These are phyloP conservation scores for Bellardia bayeri DNA, from an alignment of 2,888 invertebrate species.

Conservation along the genomic window DNA sequence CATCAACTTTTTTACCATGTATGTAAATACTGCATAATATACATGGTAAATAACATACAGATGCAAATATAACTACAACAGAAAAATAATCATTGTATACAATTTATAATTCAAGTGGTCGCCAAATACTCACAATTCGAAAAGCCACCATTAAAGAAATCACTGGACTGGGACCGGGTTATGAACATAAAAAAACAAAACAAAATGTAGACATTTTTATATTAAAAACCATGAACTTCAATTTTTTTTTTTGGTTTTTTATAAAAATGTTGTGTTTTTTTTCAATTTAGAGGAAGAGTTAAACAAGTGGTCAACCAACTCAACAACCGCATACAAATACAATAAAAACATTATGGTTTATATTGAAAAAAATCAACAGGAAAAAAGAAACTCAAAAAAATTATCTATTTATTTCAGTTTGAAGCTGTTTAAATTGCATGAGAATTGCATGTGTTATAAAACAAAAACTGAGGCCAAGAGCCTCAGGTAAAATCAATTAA, in stretches of 20 bases:
- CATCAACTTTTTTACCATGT: background rate
- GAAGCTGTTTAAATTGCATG: conserved; percentile 5
- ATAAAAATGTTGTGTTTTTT: conserved; percentile 48
- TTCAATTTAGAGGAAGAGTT: conserved; percentile 71
- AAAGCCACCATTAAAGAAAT: conserved; percentile 39
- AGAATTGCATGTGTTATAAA: background rate
- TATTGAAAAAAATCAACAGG: conserved; percentile 73
- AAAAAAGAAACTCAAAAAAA: conserved; percentile 75
- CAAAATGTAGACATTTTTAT: conserved; percentile 51
- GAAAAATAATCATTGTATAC: conserved; percentile 19
- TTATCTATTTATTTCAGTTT: conserved; percentile 25
- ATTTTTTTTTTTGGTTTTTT: conserved; percentile 48
- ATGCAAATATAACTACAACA: conserved; percentile 9
- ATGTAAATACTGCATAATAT: conserved; percentile 36
- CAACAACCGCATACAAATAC: conserved; percentile 81
- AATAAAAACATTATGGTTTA: conserved; percentile 73
- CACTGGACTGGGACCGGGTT: background rate
- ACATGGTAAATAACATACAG: conserved; percentile 38
- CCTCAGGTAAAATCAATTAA: conserved; percentile 70
- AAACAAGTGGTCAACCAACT: conserved; percentile 82
- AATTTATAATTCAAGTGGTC: conserved; percentile 61
- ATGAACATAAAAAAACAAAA: conserved; percentile 25
- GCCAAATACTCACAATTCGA: conserved; percentile 55
- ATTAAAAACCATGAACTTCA: conserved; percentile 47
- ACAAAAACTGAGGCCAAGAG: conserved; percentile 41